These are phyloP conservation scores for Incurvaria masculella DNA, from an alignment of 2,888 invertebrate species.

Conservation along the genomic window DNA sequence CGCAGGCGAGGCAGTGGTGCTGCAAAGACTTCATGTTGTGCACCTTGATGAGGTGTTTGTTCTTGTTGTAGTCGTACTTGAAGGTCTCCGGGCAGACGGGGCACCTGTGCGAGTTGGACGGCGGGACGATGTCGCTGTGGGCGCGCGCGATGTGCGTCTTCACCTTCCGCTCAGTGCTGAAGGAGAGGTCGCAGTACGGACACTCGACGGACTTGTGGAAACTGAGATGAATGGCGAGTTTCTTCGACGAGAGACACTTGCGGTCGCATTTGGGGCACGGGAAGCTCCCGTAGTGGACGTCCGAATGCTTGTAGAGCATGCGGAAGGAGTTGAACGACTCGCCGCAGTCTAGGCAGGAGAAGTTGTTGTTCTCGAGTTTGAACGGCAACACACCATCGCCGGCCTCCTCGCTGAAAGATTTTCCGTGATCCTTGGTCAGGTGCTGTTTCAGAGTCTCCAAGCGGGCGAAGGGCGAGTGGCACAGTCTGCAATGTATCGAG, in stretches of 20 bases:
- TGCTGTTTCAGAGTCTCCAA: too few relatives aligned
- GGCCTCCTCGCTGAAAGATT: too few relatives aligned
- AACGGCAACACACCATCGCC: conserved; percentile 8
- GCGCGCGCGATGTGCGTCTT: too few relatives aligned
- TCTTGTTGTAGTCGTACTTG: conserved; percentile 5
- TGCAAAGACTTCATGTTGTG: conserved; percentile 20
- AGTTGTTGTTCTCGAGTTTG: conserved; percentile 4
- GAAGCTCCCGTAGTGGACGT: conserved; percentile 4
- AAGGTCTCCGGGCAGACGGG: conserved; percentile 11
- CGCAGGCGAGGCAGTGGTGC: conserved; percentile 30
- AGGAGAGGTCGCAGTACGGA: conserved; percentile 5
- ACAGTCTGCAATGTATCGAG: too few relatives aligned
- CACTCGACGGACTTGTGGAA: too few relatives aligned
- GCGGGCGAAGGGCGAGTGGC: too few relatives aligned
- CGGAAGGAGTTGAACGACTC: conserved; percentile 1
- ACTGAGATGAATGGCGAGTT: not conserved
- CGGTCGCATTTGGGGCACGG: conserved; percentile 9
- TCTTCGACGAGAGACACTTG: conserved; percentile 3
- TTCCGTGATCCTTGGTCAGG: too few relatives aligned
- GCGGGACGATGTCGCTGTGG: too few relatives aligned
- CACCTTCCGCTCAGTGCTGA: conserved; percentile 2
- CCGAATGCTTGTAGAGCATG: conserved; percentile 6
- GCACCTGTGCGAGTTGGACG: conserved; percentile 8
- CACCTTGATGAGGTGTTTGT: conserved; percentile 16
- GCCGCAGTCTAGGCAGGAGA: conserved; percentile 6